Base-by-base conservation (phyloP, 2,797 vertebrate genomes). In the Xenentodon cancila region DNA sequence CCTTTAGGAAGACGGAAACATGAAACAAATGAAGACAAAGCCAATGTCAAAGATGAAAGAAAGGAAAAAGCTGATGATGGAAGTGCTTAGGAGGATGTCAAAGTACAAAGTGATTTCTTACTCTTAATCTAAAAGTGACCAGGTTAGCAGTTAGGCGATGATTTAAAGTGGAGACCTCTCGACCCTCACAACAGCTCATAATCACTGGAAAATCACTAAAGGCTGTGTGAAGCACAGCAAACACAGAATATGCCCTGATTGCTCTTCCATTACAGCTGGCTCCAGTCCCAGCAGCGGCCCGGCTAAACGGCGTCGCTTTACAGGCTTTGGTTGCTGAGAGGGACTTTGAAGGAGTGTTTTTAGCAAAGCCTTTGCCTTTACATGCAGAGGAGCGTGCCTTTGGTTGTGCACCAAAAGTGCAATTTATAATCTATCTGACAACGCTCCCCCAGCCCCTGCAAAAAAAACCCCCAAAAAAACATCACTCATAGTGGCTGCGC, bases 361-460 rank as follows among this genome's bases (percentile, higher is more conserved):
- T 71, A 11, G 73, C 74, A 71, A 82, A 83, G 63, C 70, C 57
- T 63, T 56, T 37, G 60, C 75, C 75, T 89, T 84, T 73, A 51
- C 82, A 87, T 88, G 86, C 82, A 79, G 67, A 70, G 68, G 67
- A 79, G 73, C 16, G 44, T 30, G 59, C 73, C 65, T 63, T 79
- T 17, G 53, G 46, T 80, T 70, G 79, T 73, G 71, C 78, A 65
- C 71, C 80, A 79, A 81, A 93, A 85, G 76, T 75, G 74, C 65
- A 76, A 90, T 91, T 93, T 82, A 88, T 92, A 93, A 91, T 73
- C 88, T 68, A 18, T 77, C 49, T 89, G 92, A 92, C 75, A 92
- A 79, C 70, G 76, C 87, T 55, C 71, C 52, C 71, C 18, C 52
- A 71, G 87, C 75, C 84, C 44, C 37, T 47, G 68, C 53, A 59